Evolutionary conservation across 2,113 vertebrate genomes (phyloP).

Genomic region (Ictidomys tridecemlineatus): DNA sequence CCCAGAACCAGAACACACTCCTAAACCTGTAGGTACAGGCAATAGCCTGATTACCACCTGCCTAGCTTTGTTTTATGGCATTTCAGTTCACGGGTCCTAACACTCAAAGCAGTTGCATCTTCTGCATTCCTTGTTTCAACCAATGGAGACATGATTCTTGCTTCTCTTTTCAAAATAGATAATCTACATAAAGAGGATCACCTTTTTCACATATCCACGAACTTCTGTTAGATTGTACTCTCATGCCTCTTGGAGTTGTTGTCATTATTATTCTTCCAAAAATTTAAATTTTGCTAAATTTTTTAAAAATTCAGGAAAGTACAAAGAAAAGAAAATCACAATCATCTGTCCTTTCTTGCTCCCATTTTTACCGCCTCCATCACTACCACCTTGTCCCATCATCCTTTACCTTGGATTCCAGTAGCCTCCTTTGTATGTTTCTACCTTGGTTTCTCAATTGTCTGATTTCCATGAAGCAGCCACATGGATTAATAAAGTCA

Average conservation of each 20-base stretch:
- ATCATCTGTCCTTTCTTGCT: not conserved
- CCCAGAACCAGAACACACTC: not conserved
- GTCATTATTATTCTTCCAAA: not conserved
- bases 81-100: not conserved
- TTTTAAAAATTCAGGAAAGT: not conserved
- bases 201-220: not conserved
- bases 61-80: not conserved
- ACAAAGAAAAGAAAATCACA: not conserved
- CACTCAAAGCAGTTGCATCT: not conserved
- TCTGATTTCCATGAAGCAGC: not conserved
- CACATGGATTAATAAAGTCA: slow-evolving; percentile 1
- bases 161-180: not conserved
- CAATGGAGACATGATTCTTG: not conserved
- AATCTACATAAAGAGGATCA: not conserved
- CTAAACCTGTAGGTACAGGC: not conserved
- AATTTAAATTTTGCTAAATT: not conserved
- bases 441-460: not conserved
- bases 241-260: not conserved
- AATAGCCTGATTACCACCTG: not conserved
- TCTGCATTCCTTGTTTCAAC: not conserved
- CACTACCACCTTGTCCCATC: not conserved
- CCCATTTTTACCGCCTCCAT: not conserved
- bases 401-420: not conserved
- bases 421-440: not conserved
- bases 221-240: not conserved